phyloP scores from a whole-genome alignment of 2,888 invertebrate species.

The Leptopterna dolabrata region DNA sequence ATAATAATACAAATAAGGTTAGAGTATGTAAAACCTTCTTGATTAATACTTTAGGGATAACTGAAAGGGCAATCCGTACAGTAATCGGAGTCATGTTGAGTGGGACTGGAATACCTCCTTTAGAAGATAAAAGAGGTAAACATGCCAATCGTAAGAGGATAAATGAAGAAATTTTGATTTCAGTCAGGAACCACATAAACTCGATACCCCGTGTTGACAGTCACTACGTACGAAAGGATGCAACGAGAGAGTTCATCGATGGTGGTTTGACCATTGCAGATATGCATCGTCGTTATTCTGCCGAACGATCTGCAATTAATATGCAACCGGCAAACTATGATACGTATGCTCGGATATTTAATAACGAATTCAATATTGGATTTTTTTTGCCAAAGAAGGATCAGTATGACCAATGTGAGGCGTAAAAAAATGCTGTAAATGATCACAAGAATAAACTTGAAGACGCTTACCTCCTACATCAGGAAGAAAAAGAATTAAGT shows the following conservation, averaged over 20 bases:
- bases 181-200: constrained; percentile 64
- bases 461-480: constrained; percentile 61
- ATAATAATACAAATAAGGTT: constrained; percentile 54
- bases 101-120: constrained; percentile 60
- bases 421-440: constrained; percentile 63
- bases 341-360: constrained; percentile 63
- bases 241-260: constrained; percentile 64
- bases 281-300: constrained; percentile 60
- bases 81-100: constrained; percentile 59
- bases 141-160: constrained; percentile 63
- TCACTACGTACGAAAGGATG: constrained; percentile 64
- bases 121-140: constrained; percentile 63
- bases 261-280: constrained; percentile 63
- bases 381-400: constrained; percentile 63
- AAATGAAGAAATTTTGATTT: constrained; percentile 62
- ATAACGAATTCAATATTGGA: not conserved
- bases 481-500: constrained; percentile 61
- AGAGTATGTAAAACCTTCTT: constrained; percentile 62
- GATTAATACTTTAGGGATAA: constrained; percentile 62
- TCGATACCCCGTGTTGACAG: constrained; percentile 63
- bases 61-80: constrained; percentile 61
- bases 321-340: constrained; percentile 63
- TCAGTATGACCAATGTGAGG: constrained; percentile 57
- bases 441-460: constrained; percentile 61
- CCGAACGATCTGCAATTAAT: constrained; percentile 61